Conservation (phyloP, 2,888 invertebrate genomes). For the Minunthozetes semirufus region DNA sequence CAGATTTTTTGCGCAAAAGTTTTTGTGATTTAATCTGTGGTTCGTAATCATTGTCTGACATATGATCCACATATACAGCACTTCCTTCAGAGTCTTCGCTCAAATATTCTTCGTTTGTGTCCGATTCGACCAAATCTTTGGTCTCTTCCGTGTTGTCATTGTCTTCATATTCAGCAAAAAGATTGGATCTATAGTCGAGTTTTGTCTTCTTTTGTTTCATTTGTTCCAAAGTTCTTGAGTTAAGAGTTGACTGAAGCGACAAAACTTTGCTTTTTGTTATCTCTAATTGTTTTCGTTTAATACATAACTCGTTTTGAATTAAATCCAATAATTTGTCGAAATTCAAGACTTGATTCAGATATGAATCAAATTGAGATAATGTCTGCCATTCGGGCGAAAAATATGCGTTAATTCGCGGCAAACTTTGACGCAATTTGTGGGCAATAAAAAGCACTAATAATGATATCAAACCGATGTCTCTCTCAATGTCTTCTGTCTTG, state of each 20-base stretch:
- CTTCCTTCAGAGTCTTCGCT: background rate
- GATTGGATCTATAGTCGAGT: conserved; percentile 1
- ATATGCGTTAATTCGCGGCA: conserved; percentile 20
- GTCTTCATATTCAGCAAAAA: conserved; percentile 20
- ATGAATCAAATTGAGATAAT: conserved; percentile 11
- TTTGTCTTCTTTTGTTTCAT: background rate
- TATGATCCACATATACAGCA: background rate
- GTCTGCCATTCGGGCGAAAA: conserved; percentile 22
- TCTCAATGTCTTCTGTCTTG: background rate
- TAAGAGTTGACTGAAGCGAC: conserved; percentile 5
- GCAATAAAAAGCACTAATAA: background rate
- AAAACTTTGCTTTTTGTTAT: conserved; percentile 9
- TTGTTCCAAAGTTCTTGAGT: background rate
- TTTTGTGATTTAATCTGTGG: background rate
- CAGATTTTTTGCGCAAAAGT: background rate
- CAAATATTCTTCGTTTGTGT: background rate
- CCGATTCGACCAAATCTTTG: background rate
- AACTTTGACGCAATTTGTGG: background rate
- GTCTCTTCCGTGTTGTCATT: background rate
- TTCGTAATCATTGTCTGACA: conserved; percentile 15
- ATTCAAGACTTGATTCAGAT: background rate
- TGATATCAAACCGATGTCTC: background rate
- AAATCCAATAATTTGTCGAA: conserved; percentile 11
- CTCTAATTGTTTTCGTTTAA: conserved; percentile 21
- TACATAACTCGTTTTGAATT: conserved; percentile 19